These are phyloP conservation scores for Aramus guarauna DNA, from an alignment of 2,113 vertebrate species.

Conservation along the genomic window DNA sequence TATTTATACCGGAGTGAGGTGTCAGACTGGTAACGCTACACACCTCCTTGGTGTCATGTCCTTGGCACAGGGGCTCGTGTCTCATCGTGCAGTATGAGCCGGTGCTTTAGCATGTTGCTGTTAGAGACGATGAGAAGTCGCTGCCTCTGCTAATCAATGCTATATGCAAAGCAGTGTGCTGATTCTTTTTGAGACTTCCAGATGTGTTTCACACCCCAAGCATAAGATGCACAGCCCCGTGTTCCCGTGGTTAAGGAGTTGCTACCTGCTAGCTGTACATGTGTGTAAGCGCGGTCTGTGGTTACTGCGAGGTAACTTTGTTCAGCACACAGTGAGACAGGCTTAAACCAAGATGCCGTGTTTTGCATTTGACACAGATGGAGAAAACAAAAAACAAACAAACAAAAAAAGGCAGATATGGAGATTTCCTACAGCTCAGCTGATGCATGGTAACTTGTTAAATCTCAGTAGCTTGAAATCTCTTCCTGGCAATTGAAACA, in stretches of 20 bases:
- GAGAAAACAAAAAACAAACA: neutral
- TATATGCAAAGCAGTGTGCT: rapidly evolving
- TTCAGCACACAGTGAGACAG: neutral
- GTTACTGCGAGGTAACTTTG: neutral
- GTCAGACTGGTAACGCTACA: neutral
- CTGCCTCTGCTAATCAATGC: neutral
- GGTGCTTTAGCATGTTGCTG: neutral
- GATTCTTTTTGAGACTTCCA: neutral
- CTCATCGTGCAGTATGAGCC: rapidly evolving
- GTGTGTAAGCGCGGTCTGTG: neutral
- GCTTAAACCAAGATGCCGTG: neutral
- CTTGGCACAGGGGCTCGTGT: too few relatives aligned
- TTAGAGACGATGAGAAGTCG: rapidly evolving
- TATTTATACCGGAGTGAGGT: neutral
- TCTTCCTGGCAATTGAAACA: neutral
- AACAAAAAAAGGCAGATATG: neutral
- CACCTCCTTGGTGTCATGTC: neutral
- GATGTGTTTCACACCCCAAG: neutral
- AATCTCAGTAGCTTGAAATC: neutral
- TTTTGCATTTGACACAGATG: neutral
- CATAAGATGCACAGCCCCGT: neutral
- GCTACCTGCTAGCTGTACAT: neutral
- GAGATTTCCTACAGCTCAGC: slow-evolving; percentile 7
- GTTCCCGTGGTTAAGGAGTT: neutral
- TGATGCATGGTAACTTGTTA: neutral